Evolutionary conservation across 2,888 invertebrate genomes (phyloP).

Genomic region (Rutpela maculata): DNA sequence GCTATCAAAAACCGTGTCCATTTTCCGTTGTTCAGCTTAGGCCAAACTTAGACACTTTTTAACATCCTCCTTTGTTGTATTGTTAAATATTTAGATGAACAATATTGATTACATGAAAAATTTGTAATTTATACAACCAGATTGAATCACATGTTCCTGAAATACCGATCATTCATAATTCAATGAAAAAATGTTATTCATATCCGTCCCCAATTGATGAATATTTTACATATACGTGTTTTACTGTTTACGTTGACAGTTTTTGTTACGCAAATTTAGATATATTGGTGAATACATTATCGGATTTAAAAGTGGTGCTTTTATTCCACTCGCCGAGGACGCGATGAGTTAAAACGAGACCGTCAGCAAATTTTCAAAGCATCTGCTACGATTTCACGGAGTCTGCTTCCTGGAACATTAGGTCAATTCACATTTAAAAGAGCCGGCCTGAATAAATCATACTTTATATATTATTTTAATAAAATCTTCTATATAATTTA

Average conservation of each 20-base stretch:
- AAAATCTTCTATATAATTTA: neutral
- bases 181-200: constrained; percentile 1
- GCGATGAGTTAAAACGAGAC: neutral
- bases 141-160: neutral
- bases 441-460: neutral
- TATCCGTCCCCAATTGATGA: constrained; percentile 10
- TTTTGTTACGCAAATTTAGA: constrained; percentile 27
- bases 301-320: constrained; percentile 15
- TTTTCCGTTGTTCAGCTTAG: too few relatives aligned
- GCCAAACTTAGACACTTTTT: too few relatives aligned
- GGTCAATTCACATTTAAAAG: constrained; percentile 13
- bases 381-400: constrained; percentile 4
- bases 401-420: constrained; percentile 8
- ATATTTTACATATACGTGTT: constrained; percentile 22
- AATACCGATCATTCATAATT: constrained; percentile 1
- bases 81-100: neutral
- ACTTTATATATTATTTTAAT: constrained; percentile 7
- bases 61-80: too few relatives aligned
- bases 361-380: constrained; percentile 18
- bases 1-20: too few relatives aligned
- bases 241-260: constrained; percentile 28
- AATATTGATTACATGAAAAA: neutral
- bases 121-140: neutral
- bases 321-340: constrained; percentile 14
- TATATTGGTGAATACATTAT: constrained; percentile 24